Base-by-base conservation (phyloP, 92 coral and sea anemone genomes). In the Chrysogorgia sp. region DNA sequence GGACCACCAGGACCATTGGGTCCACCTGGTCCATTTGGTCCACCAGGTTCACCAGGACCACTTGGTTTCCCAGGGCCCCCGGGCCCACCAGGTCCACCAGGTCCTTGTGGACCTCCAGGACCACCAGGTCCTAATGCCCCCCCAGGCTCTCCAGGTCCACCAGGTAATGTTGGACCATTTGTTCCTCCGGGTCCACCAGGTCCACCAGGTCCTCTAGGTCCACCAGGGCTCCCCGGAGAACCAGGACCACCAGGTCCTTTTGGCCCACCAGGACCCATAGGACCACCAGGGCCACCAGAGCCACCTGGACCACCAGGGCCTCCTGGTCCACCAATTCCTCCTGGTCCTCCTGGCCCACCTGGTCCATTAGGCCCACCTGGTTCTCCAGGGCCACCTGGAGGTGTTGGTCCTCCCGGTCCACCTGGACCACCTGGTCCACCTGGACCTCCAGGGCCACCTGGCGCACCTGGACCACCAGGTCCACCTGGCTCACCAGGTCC, bases 291-390 rank as follows among this genome's bases (percentile, higher is more conserved):
- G 9, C 65, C 57, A 15, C 90, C 86, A n/a, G 96, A 92, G 59
- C 49, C 81, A 52, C 81, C 77, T 34, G 70, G 70, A 0, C 91
- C 91, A 1, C 91, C 88, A 5, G 91, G 92, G 0, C 90, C 92
- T 9, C 85, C 89, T 31, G 94, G 94, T 25, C 75, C 76, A 7
- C 91, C 91, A 1, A 91, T 89, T 1, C 41, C 52, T 32, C 60
- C 3, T 9, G 47, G 10, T 59, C 82, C 15, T 60, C 74, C 81
- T 59, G 93, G 86, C n/a, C 67, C 88, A 20, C 92, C 79, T n/a
- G n/a, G n/a, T n/a, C n/a, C n/a, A n/a, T n/a, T n/a, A 3, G 88
- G 91, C 72, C 83, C 82, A 10, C 88, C 59, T 5, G 96, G 84
- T 47, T 85, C 88, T 33, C n/a, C n/a, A n/a, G n/a, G n/a, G n/a